Conservation (phyloP, 2,888 invertebrate genomes). For the Pecten maximus region DNA sequence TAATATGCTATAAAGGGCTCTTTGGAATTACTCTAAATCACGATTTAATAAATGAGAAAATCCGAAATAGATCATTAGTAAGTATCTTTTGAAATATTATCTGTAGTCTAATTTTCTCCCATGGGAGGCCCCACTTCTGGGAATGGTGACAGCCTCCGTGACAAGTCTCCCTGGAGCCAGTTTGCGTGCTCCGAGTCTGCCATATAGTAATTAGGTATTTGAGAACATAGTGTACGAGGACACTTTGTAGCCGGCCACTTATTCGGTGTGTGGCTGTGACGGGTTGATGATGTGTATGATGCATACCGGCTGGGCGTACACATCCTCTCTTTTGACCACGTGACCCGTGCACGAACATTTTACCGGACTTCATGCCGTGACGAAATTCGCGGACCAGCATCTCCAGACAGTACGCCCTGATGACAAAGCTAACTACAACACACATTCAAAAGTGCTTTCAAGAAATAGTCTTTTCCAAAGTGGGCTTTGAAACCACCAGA, state of each 20-base stretch:
- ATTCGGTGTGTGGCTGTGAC: background rate
- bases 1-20: background rate
- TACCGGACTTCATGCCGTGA: background rate
- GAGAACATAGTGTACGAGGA: background rate
- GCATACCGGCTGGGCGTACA: background rate
- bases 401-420: background rate
- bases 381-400: background rate
- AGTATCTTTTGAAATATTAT: background rate
- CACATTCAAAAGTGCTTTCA: background rate
- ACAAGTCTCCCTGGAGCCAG: constrained; percentile 3
- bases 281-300: background rate
- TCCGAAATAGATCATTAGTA: background rate
- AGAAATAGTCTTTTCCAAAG: too few species aligned
- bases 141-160: background rate
- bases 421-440: background rate
- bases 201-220: background rate
- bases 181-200: background rate
- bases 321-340: background rate
- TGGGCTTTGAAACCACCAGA: too few species aligned
- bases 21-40: background rate
- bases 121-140: background rate
- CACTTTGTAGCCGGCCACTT: background rate
- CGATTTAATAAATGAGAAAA: background rate
- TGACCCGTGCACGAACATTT: background rate
- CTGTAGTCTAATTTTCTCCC: background rate